A percentile compares a stretch with the other conserved stretches of the same genome.
Conservation (phyloP, 2,797 vertebrate genomes). For the Acestrorhynchus altus region DNA sequence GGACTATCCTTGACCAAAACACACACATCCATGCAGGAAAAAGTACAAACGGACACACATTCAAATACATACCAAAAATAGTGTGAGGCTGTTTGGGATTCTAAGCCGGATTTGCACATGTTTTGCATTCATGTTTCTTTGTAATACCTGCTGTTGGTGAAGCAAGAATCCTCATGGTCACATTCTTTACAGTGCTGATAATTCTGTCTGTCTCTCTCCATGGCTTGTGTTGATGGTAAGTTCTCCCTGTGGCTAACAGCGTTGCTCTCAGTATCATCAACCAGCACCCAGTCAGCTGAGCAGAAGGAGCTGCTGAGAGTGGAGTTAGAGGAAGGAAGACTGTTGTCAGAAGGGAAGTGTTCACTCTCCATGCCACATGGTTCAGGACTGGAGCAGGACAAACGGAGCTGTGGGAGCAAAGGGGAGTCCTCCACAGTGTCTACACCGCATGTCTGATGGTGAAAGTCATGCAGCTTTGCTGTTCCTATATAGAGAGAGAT, state of each 20-base stretch:
- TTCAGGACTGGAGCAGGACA: not conserved
- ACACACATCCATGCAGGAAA: not conserved
- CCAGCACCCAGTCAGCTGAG: conserved; percentile 77
- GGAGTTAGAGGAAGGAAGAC: conserved; percentile 80
- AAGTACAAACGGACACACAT: conserved; percentile 48
- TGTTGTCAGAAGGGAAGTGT: conserved; percentile 48
- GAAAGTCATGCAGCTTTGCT: not conserved
- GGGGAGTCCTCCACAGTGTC: not conserved
- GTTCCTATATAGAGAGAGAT: conserved; percentile 21
- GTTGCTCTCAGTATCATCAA: conserved; percentile 10
- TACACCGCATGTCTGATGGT: not conserved
- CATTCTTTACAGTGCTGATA: not conserved
- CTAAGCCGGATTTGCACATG: not conserved
- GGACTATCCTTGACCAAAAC: conserved; percentile 49
- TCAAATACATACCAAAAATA: not conserved
- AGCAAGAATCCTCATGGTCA: conserved; percentile 10
- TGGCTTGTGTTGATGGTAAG: not conserved
- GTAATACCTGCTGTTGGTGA: conserved; percentile 3
- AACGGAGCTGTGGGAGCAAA: not conserved
- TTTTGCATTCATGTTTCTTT: not conserved
- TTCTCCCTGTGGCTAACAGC: not conserved
- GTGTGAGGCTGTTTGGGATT: not conserved
- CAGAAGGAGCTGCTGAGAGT: conserved; percentile 82
- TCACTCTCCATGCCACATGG: not conserved
- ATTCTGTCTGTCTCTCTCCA: not conserved